phyloP scores from a whole-genome alignment of 23 tunicate species.

The Styela clava region DNA sequence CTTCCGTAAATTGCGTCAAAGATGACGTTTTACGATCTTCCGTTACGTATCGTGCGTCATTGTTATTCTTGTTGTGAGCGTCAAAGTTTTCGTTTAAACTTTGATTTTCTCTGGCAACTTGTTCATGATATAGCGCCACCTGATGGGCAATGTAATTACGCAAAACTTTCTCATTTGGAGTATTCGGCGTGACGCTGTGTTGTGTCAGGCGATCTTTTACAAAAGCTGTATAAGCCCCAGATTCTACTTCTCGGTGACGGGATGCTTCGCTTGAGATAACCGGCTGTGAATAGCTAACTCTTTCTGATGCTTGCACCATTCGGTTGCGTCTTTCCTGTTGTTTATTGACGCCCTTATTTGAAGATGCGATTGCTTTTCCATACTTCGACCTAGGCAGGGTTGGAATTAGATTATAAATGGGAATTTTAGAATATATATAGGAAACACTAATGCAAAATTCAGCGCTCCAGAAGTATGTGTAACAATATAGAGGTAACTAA shows the following conservation, averaged over 20 bases:
- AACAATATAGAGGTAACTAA: too few relatives aligned
- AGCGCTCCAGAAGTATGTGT: too few relatives aligned
- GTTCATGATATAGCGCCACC: constrained; percentile 33
- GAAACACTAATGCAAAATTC: too few relatives aligned
- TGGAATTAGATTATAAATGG: too few relatives aligned
- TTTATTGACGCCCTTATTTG: not conserved
- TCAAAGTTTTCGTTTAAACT: constrained; percentile 9
- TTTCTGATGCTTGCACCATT: not conserved
- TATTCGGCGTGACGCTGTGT: not conserved
- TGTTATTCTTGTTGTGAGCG: not conserved
- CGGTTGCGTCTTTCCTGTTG: not conserved
- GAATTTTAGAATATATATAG: too few relatives aligned
- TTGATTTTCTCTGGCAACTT: constrained; percentile 21
- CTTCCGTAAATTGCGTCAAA: constrained; percentile 19
- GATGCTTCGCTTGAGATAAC: not conserved
- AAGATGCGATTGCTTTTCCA: constrained; percentile 22
- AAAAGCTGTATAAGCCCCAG: not conserved
- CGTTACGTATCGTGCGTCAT: constrained; percentile 1
- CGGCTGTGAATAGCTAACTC: not conserved
- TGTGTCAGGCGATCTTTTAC: not conserved
- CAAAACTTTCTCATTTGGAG: constrained; percentile 2
- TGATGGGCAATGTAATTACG: constrained; percentile 17
- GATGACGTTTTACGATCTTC: not conserved
- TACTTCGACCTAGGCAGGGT: constrained; percentile 4
- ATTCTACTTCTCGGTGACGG: not conserved